Conservation (phyloP, 2,797 vertebrate species). For the Falco biarmicus region DNA sequence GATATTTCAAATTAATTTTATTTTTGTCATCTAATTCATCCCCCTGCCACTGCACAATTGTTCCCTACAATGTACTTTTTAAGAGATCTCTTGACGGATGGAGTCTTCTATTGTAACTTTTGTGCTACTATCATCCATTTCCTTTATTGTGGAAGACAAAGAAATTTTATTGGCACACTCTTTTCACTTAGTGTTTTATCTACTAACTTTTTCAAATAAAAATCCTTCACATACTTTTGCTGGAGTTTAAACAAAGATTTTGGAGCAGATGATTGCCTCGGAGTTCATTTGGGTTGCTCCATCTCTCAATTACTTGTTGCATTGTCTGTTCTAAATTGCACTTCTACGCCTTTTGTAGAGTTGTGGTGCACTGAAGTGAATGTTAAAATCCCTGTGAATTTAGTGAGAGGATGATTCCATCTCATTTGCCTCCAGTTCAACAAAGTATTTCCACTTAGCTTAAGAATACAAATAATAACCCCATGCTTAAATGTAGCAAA, state of each 20-base stretch:
- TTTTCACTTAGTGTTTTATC: conserved; percentile 43
- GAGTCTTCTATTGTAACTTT: conserved; percentile 57
- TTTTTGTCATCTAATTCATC: conserved; percentile 51
- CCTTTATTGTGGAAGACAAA: conserved; percentile 54
- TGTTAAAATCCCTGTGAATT: neutral
- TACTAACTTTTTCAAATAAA: conserved; percentile 36
- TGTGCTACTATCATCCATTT: conserved; percentile 54
- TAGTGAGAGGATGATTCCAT: neutral
- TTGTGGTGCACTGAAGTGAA: neutral
- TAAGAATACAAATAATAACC: neutral
- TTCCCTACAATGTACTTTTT: conserved; percentile 29
- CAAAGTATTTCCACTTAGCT: neutral
- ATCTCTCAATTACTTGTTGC: neutral
- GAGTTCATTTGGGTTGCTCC: neutral
- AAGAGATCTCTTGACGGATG: conserved; percentile 47
- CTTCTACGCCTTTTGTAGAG: neutral
- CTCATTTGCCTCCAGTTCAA: neutral
- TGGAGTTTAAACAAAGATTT: conserved; percentile 19
- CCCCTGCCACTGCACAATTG: conserved; percentile 33
- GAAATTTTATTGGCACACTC: conserved; percentile 50
- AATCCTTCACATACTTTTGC: conserved; percentile 31
- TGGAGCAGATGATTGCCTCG: neutral
- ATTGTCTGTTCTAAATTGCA: neutral
- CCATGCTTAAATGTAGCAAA: neutral
- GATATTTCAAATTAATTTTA: conserved; percentile 28